Conservation (phyloP, 2,113 vertebrate genomes). For the Jaculus jaculus region DNA sequence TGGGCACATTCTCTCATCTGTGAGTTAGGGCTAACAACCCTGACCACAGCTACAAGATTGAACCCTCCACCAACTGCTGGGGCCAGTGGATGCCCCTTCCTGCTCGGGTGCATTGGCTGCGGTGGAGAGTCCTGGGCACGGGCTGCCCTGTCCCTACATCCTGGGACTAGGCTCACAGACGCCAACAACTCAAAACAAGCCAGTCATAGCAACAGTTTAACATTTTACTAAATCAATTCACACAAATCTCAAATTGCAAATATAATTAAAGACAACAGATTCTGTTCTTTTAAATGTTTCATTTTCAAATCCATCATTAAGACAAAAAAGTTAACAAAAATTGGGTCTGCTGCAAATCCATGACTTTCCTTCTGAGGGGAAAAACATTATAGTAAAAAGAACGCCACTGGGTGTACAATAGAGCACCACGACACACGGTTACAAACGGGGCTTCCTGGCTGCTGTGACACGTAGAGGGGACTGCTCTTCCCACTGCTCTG, state of each 20-base stretch:
- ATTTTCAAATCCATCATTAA: slow-evolving; percentile 86
- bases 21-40: neutral
- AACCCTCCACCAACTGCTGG: neutral
- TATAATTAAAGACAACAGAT: slow-evolving; percentile 87
- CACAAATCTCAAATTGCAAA: slow-evolving; percentile 92
- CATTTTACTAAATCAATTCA: slow-evolving; percentile 93
- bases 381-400: slow-evolving; percentile 79
- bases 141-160: neutral
- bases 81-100: neutral
- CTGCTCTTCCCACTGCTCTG: slow-evolving; percentile 82
- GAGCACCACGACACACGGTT: slow-evolving; percentile 90
- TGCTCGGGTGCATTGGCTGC: neutral
- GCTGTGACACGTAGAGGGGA: slow-evolving; percentile 82
- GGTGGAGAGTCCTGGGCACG: neutral
- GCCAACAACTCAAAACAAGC: slow-evolving; percentile 72
- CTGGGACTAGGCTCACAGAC: neutral
- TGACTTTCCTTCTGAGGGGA: slow-evolving; percentile 77
- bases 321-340: slow-evolving; percentile 91
- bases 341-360: slow-evolving; percentile 84
- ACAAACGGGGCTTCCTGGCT: slow-evolving; percentile 84
- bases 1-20: neutral
- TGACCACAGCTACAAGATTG: neutral
- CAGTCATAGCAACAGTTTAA: slow-evolving; percentile 84
- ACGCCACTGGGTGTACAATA: slow-evolving; percentile 84
- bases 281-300: slow-evolving; percentile 78